These are phyloP conservation scores for Phoeniculus purpureus DNA, from an alignment of 2,797 vertebrate species.

Conservation along the genomic window DNA sequence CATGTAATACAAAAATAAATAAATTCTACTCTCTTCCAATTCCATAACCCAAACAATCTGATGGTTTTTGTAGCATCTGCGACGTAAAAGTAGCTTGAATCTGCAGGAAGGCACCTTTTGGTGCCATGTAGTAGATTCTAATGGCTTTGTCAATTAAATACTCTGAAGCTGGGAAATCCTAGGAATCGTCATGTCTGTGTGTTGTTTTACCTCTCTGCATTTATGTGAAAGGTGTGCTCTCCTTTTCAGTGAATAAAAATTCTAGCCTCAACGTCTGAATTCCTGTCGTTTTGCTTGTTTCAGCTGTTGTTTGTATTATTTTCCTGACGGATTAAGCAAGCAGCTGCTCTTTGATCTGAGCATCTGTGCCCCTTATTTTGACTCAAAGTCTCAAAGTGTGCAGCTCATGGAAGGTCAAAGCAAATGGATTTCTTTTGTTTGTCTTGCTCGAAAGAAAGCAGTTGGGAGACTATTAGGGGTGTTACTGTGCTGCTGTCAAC, in stretches of 20 bases:
- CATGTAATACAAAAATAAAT: background rate
- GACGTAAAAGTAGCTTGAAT: background rate
- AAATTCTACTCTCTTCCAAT: background rate
- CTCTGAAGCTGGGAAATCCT: background rate
- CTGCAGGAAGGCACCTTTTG: background rate
- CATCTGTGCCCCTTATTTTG: slow-evolving; percentile 22
- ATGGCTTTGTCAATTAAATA: background rate
- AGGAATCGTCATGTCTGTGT: background rate
- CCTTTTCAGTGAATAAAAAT: slow-evolving; percentile 2
- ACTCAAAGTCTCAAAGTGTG: slow-evolving; percentile 16
- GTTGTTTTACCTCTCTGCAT: background rate
- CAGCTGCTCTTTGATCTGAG: slow-evolving; percentile 31
- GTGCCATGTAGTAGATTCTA: background rate
- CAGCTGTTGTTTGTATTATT: slow-evolving; percentile 43
- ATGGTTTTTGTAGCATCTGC: background rate
- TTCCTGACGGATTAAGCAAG: slow-evolving; percentile 34
- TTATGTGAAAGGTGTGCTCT: background rate
- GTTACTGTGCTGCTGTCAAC: background rate
- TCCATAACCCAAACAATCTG: slow-evolving; percentile 16
- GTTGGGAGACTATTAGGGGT: background rate
- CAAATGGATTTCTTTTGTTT: slow-evolving; percentile 38
- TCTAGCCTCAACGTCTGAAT: background rate
- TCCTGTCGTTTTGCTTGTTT: background rate
- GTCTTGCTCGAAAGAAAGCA: background rate
- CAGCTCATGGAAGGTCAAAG: background rate